These are phyloP conservation scores for Alethe castanea DNA, from an alignment of 2,113 vertebrate species.

Conservation along the genomic window DNA sequence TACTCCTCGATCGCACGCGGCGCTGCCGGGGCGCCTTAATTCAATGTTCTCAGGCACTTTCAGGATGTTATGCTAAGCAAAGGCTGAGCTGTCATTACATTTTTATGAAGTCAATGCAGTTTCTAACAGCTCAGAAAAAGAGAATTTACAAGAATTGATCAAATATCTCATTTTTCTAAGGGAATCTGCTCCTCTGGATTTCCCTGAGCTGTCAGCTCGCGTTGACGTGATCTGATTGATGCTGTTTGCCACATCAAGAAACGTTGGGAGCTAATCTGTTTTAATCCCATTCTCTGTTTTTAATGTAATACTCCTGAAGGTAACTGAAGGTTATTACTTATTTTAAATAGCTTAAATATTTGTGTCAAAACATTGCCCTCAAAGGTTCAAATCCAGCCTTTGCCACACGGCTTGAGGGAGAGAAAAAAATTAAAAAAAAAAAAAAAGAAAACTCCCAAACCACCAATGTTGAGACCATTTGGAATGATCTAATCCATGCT, in stretches of 20 bases:
- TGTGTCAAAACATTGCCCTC: conserved; percentile 66
- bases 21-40: not conserved
- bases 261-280: conserved; percentile 52
- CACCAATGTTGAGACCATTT: conserved; percentile 33
- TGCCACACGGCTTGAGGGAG: not conserved
- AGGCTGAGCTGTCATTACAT: conserved; percentile 56
- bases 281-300: conserved; percentile 66
- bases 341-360: conserved; percentile 70
- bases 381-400: conserved; percentile 54
- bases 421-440: not conserved
- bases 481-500: conserved; percentile 56
- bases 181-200: conserved; percentile 47
- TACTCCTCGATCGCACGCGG: not conserved
- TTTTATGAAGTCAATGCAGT: conserved; percentile 51
- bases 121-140: conserved; percentile 8
- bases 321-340: conserved; percentile 56
- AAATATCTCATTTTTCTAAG: conserved; percentile 56
- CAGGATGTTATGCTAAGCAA: conserved; percentile 43
- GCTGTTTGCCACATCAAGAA: conserved; percentile 62
- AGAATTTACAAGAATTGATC: conserved; percentile 40
- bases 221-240: conserved; percentile 62
- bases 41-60: not conserved
- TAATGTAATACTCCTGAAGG: conserved; percentile 63
- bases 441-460: not conserved
- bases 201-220: conserved; percentile 57